phyloP scores from a whole-genome alignment of 1,140 invertebrate genomes.

The Nephotettix cincticeps region DNA sequence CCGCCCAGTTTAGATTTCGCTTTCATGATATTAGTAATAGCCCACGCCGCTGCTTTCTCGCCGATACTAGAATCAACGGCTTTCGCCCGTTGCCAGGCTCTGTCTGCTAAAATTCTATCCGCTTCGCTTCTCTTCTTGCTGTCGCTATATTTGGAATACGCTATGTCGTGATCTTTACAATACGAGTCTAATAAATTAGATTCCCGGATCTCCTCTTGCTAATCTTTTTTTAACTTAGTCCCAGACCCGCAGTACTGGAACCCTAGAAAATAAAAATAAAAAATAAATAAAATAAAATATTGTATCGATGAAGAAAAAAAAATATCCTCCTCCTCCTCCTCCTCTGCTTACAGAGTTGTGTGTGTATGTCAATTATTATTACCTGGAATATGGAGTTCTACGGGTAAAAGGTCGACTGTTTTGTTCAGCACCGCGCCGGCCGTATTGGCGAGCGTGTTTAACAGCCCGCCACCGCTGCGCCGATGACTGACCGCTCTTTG shows the following conservation, averaged over 20 bases:
- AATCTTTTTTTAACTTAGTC: slow-evolving; percentile 47
- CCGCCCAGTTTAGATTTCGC: slow-evolving; percentile 43
- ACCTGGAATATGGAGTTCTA: slow-evolving; percentile 24
- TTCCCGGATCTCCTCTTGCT: slow-evolving; percentile 44
- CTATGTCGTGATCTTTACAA: slow-evolving; percentile 50
- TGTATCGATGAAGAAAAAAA: no score
- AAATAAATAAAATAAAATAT: no score
- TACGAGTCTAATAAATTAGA: slow-evolving; percentile 48
- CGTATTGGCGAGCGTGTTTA: neutral
- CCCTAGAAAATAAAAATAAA: no score
- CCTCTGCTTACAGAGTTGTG: no score
- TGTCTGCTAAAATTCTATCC: slow-evolving; percentile 44
- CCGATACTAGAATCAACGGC: slow-evolving; percentile 44
- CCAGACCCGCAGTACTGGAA: slow-evolving; percentile 49
- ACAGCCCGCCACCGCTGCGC: neutral
- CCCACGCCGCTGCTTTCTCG: slow-evolving; percentile 44
- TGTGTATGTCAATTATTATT: no score
- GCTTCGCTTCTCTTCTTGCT: slow-evolving; percentile 44
- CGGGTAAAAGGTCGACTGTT: slow-evolving; percentile 3
- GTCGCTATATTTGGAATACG: slow-evolving; percentile 42
- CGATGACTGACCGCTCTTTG: no score
- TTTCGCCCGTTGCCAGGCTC: slow-evolving; percentile 44
- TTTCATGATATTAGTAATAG: slow-evolving; percentile 43
- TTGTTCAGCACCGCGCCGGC: neutral
- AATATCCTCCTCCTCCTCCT: no score